A percentile compares a stretch with the other conserved stretches of the same genome.
These are phyloP conservation scores for Thalpophila matura DNA, from an alignment of 2,888 invertebrate species.

Conservation along the genomic window DNA sequence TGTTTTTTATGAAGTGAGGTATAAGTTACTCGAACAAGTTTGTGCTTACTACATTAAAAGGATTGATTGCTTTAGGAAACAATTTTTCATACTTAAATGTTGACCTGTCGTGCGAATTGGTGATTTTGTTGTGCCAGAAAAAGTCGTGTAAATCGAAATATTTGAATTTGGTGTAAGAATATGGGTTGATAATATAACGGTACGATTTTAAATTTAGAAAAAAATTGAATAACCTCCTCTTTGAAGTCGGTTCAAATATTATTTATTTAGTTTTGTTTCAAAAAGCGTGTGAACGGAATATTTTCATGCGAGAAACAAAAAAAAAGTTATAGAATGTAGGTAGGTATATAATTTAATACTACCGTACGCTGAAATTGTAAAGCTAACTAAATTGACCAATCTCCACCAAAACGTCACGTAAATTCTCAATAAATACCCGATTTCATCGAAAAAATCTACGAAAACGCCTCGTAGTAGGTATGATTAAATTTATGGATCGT, in stretches of 20 bases:
- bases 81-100: constrained; percentile 51
- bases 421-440: constrained; percentile 36
- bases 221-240: no score
- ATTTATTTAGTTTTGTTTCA: neutral
- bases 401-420: constrained; percentile 4
- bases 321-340: neutral
- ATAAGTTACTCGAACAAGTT: constrained; percentile 49
- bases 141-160: constrained; percentile 30
- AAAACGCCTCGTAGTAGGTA: constrained; percentile 36
- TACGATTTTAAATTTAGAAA: neutral
- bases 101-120: constrained; percentile 43
- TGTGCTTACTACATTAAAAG: constrained; percentile 42
- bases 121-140: constrained; percentile 29
- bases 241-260: neutral
- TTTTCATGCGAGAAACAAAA: neutral
- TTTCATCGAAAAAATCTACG: constrained; percentile 42
- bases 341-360: neutral
- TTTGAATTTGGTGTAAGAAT: constrained; percentile 28
- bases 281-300: neutral
- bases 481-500: constrained; percentile 64
- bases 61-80: constrained; percentile 54
- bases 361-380: neutral
- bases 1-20: constrained; percentile 55
- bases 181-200: constrained; percentile 15
- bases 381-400: constrained; percentile 25